Evolutionary conservation across 1,140 invertebrate species (phyloP), one percentile per base, ranked within the genome.

Genomic region (Maconellicoccus hirsutus): DNA sequence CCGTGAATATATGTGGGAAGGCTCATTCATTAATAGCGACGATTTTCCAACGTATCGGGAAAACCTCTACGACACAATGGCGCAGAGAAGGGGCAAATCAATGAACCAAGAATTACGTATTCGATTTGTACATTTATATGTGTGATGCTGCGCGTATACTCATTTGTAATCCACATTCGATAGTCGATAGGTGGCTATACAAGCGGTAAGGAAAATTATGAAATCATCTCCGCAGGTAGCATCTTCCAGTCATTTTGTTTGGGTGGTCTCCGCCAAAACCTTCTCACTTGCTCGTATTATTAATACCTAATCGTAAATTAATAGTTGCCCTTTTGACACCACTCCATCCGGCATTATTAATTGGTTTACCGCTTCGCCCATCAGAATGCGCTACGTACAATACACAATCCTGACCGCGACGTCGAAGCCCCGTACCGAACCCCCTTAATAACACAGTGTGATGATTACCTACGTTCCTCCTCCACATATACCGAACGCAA

Each of bases 311-410:
- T 66, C 61, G 61, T 66, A 66, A 66, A 66, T 66, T 66, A 66
- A 66, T 66, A 66, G 61, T 66, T 66, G 61, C 61, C 61, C 61
- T 66, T 66, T 66, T 66, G 61, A 66, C 61, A 66, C 61, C 61
- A 66, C 61, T 66, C 61, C 61, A 66, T 66, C 61, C 61, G 61
- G 61, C 61, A 66, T 66, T 66, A 66, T 66, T 66, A 66, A 66
- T 66, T 66, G 61, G 61, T 19, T 66, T 25, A 66, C 61, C 61
- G 61, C 61, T 66, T 66, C 25, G 25, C 61, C 61, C 4, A 23
- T 23, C 61, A 66, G 61, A 66, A 66, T 66, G 61, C 61, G 21
- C 61, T 23, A 66, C 52, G 52, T 16, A 59, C 61, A 26, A 66
- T 66, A 66, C n/a, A 59, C 16, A 59, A 59, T 22, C 12, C 29